A percentile compares a stretch with the other conserved stretches of the same genome.
These are phyloP conservation scores for Hydropotes inermis DNA, from an alignment of 2,113 vertebrate genomes.

Conservation along the genomic window DNA sequence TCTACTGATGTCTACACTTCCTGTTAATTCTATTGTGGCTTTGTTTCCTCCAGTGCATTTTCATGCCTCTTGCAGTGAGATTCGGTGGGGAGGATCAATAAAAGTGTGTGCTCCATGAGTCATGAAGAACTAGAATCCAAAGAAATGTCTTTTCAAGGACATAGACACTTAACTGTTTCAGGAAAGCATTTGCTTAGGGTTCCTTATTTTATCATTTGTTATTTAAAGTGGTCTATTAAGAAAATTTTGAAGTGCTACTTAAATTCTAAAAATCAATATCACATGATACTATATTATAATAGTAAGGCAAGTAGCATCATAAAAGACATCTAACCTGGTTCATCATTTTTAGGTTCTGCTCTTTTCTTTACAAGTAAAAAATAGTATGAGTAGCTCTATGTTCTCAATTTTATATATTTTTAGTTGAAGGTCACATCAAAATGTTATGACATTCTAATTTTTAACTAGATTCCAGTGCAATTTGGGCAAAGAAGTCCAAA, in stretches of 20 bases:
- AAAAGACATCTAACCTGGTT: not conserved
- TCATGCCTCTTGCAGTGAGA: not conserved
- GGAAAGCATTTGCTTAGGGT: not conserved
- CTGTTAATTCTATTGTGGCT: no score
- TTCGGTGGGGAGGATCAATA: not conserved
- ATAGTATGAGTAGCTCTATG: not conserved
- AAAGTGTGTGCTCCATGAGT: not conserved
- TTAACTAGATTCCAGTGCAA: not conserved
- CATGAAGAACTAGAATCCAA: not conserved
- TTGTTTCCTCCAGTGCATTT: not conserved
- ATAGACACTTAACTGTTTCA: not conserved
- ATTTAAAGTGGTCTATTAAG: not conserved
- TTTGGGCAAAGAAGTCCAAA: not conserved
- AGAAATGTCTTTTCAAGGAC: not conserved
- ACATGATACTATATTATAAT: not conserved
- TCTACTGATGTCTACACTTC: not conserved
- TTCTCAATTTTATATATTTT: not conserved
- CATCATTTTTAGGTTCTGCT: not conserved
- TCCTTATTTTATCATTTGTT: not conserved
- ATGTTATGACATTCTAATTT: not conserved
- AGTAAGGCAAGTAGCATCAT: not conserved
- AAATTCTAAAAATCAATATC: not conserved
- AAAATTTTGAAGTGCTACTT: not conserved
- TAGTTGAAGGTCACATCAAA: not conserved
- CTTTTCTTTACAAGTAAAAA: not conserved